Conservation (phyloP, 2,888 invertebrate genomes). For the Protophormia terraenovae region DNA sequence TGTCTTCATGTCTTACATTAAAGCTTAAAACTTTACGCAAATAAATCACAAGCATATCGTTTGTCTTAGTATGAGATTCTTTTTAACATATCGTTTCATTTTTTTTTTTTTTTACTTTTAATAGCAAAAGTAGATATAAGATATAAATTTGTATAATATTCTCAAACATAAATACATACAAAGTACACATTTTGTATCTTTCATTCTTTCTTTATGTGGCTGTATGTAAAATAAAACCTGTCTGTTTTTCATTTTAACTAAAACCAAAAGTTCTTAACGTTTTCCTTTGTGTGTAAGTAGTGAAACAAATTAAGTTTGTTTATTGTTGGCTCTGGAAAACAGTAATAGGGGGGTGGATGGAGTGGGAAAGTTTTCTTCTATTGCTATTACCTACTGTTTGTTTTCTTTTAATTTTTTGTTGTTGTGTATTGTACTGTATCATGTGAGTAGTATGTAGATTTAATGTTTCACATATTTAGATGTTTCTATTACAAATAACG, state of each 20-base stretch:
- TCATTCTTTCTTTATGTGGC: neutral
- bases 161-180: neutral
- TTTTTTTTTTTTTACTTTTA: neutral
- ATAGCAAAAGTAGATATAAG: conserved; percentile 1
- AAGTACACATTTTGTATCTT: neutral
- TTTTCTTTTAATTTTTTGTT: neutral
- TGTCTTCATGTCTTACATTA: neutral
- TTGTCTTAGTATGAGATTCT: conserved; percentile 11
- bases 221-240: neutral
- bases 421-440: neutral
- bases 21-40: conserved; percentile 57
- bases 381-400: neutral
- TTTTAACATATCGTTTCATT: neutral
- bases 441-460: conserved; percentile 27
- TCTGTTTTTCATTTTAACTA: conserved; percentile 15
- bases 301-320: conserved; percentile 45
- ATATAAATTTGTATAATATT: conserved; percentile 4
- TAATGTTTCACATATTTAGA: conserved; percentile 50
- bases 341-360: neutral
- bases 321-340: neutral
- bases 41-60: conserved; percentile 58
- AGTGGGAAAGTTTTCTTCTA: neutral
- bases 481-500: conserved; percentile 59
- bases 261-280: conserved; percentile 47
- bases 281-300: conserved; percentile 33